Base-by-base conservation (phyloP, 2,797 vertebrate species). In the Philypnodon macrostomus region DNA sequence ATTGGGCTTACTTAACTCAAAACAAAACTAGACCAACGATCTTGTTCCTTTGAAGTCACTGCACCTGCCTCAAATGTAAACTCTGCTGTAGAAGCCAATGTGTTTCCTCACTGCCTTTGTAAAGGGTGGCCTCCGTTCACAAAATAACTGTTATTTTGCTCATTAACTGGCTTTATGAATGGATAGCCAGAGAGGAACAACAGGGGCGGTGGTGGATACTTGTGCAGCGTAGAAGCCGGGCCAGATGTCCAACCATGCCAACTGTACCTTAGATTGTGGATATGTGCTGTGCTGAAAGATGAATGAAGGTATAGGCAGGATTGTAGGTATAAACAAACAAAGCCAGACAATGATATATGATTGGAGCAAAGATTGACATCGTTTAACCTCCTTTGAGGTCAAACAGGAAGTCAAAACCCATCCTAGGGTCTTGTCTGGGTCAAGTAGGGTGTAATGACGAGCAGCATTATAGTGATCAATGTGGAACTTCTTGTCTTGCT, bases 81-180 rank as follows among this genome's bases (percentile, higher is more conserved):
- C 45, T 15, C 15, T n/a, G n/a, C 16, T 7, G 53, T 24, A 52
- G 47, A 29, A 45, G 14, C 19, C 29, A 27, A 11, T 44, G 41
- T 29, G 17, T 34, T 35, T 19, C 26, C 39, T 33, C 15, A 11
- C 14, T 48, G 38, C 42, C 11, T 54, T 19, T 29, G 9, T 15
- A 47, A 41, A 18, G n/a, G 38, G 5, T 14, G 62, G 21, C 50
- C 62, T 61, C 32, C 37, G 38, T 7, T 2, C 58, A 53, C 48
- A 69, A 63, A 65, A 69, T 54, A 70, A 71, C 57, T 33, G 58
- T 76, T 79, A 60, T 73, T 68, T 50, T 57, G 61, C 46, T 53
- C 58, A 70, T 73, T 74, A 65, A 57, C 29, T n/a, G n/a, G n/a
- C n/a, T 44, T 33, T 44, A 44, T 18, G 26, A 44, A 44, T 52